Percentiles rank a stretch among this genome's conserved stretches.
Evolutionary conservation across 2,888 invertebrate genomes (phyloP).

Genomic region (Eristalinus aeneus): DNA sequence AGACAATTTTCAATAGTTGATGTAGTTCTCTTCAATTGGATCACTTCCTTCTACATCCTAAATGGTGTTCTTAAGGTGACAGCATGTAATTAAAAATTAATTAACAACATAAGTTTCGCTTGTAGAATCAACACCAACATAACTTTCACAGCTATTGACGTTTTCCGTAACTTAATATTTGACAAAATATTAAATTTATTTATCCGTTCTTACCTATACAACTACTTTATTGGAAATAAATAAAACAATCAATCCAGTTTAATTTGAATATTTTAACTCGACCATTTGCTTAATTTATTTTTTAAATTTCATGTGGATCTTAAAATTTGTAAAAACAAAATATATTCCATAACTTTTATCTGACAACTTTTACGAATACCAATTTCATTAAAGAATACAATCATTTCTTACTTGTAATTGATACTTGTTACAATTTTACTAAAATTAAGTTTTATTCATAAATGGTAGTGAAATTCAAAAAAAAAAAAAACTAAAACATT

Average conservation of each 20-base stretch:
- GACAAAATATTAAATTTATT: too few species aligned
- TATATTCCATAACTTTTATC: constrained; percentile 23
- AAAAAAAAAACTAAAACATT: constrained; percentile 9
- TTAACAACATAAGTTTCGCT: too few species aligned
- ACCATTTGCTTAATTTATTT: constrained; percentile 50
- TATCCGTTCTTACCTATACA: too few species aligned
- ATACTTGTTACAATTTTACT: constrained; percentile 8
- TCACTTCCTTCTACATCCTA: too few species aligned
- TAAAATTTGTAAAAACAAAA: constrained; percentile 26
- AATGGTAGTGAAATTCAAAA: constrained; percentile 23
- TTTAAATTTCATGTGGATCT: constrained; percentile 21
- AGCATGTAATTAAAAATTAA: too few species aligned
- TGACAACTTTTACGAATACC: neutral
- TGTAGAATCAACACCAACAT: too few species aligned
- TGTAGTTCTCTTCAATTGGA: too few species aligned
- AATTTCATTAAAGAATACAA: constrained; percentile 20
- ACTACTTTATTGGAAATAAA: neutral
- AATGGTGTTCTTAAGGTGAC: too few species aligned
- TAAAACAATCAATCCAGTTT: constrained; percentile 1
- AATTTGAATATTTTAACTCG: constrained; percentile 16
- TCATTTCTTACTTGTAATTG: constrained; percentile 12
- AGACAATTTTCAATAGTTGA: too few species aligned
- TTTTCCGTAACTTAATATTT: too few species aligned
- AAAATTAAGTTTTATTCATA: constrained; percentile 21
- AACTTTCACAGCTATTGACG: too few species aligned